phyloP scores from a whole-genome alignment of 2,113 vertebrate species.

The Siniperca knerii region DNA sequence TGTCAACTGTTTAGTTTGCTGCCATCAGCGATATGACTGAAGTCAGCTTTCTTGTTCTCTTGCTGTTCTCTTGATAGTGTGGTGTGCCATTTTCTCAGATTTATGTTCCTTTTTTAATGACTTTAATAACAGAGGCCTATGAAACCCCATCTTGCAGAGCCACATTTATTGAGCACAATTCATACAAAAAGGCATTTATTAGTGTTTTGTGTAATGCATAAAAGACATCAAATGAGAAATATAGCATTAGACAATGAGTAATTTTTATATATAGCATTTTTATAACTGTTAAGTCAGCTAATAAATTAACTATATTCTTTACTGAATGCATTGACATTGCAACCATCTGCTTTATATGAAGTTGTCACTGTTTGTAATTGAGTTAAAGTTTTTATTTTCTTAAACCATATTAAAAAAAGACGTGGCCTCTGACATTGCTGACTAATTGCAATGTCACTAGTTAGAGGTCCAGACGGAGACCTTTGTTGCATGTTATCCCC shows the following conservation, averaged over 20 bases:
- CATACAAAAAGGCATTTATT: background rate
- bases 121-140: background rate
- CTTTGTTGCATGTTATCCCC: no score
- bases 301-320: background rate
- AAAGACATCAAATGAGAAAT: background rate
- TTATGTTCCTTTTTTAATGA: conserved; percentile 15
- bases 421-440: no score
- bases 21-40: conserved; percentile 48
- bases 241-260: background rate
- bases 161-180: background rate
- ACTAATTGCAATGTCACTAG: no score
- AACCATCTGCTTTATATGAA: background rate
- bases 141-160: background rate
- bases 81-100: background rate
- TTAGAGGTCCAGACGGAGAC: no score
- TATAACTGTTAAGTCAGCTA: background rate
- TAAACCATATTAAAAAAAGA: no score
- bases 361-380: background rate
- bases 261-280: background rate
- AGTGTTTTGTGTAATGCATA: background rate
- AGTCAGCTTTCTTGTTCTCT: conserved; percentile 26
- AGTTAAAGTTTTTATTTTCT: background rate
- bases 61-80: conserved; percentile 19
- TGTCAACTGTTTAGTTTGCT: conserved; percentile 52
- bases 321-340: background rate